Evolutionary conservation across 2,888 invertebrate genomes (phyloP).

Genomic region (Pardosa pseudoannulata): DNA sequence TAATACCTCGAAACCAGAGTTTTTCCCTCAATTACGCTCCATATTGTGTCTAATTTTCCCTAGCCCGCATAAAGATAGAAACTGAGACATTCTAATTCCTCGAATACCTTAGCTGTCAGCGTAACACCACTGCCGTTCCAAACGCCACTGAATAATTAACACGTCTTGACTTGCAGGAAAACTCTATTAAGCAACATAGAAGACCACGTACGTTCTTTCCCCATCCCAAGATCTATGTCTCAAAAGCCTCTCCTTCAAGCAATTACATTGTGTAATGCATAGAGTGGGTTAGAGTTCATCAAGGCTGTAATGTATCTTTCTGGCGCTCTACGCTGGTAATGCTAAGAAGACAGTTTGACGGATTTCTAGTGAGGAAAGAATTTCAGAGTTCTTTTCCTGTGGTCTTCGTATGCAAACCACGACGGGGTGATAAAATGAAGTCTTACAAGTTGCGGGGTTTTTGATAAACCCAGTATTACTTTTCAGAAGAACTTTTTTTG

Average conservation of each 20-base stretch:
- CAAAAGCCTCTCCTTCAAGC: conserved; percentile 56
- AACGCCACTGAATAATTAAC: conserved; percentile 69
- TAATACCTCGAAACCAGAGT: neutral
- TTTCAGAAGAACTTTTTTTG: conserved; percentile 27
- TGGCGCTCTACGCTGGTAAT: conserved; percentile 33
- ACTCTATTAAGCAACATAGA: conserved; percentile 61
- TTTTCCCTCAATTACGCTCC: conserved; percentile 26
- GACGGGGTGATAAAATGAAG: conserved; percentile 66
- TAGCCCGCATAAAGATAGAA: conserved; percentile 33
- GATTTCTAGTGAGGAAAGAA: conserved; percentile 46
- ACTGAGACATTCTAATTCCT: conserved; percentile 57
- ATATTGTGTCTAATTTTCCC: conserved; percentile 32
- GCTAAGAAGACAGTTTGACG: conserved; percentile 70
- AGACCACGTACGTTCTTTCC: conserved; percentile 29
- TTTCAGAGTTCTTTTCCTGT: conserved; percentile 29
- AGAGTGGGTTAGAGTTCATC: conserved; percentile 63
- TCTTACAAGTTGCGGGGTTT: conserved; percentile 65
- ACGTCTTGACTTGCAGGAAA: conserved; percentile 54
- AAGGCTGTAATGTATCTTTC: conserved; percentile 69
- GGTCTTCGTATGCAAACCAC: conserved; percentile 70
- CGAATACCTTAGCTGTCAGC: conserved; percentile 57
- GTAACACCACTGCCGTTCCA: conserved; percentile 23
- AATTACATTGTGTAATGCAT: conserved; percentile 66
- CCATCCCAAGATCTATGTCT: conserved; percentile 23
- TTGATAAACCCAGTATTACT: conserved; percentile 61